A percentile compares a stretch with the other conserved stretches of the same genome.
phyloP scores from a whole-genome alignment of 2,888 invertebrate genomes.

The Caenorhabditis sulstoni region DNA sequence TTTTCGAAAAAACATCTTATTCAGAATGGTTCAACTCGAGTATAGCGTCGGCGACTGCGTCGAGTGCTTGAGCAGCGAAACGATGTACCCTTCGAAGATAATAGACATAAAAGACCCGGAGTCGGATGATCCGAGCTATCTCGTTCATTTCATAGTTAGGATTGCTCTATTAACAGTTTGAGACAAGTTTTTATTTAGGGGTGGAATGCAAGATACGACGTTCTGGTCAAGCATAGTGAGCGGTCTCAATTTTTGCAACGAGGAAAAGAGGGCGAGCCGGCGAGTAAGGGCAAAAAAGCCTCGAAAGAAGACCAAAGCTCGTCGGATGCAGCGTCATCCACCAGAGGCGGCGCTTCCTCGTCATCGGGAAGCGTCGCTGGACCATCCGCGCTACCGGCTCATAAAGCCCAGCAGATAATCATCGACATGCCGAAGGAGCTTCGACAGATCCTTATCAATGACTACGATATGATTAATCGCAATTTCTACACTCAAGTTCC shows the following conservation, averaged over 20 bases:
- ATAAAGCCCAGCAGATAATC: not conserved
- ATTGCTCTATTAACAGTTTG: not conserved
- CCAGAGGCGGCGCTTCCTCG: not conserved
- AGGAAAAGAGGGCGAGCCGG: constrained; percentile 17
- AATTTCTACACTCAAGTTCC: constrained; percentile 35
- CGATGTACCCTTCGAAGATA: constrained; percentile 50
- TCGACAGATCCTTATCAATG: constrained; percentile 49
- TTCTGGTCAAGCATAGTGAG: constrained; percentile 18
- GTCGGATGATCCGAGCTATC: constrained; percentile 15
- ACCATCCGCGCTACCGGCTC: not conserved
- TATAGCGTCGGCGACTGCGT: constrained; percentile 6
- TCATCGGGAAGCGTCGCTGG: not conserved
- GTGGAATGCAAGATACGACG: constrained; percentile 61
- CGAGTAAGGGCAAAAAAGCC: too few species aligned
- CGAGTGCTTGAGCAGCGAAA: constrained; percentile 19
- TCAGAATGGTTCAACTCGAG: not conserved
- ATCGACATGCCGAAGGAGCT: constrained; percentile 43
- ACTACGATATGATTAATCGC: constrained; percentile 36
- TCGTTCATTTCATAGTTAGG: constrained; percentile 51
- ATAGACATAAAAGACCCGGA: constrained; percentile 10
- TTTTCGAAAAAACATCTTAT: too few species aligned
- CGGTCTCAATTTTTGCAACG: not conserved
- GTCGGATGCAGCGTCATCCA: too few species aligned
- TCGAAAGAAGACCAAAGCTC: too few species aligned
- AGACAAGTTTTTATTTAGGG: constrained; percentile 24